Conservation (phyloP, 2,888 invertebrate species). For the Apeira syringaria region DNA sequence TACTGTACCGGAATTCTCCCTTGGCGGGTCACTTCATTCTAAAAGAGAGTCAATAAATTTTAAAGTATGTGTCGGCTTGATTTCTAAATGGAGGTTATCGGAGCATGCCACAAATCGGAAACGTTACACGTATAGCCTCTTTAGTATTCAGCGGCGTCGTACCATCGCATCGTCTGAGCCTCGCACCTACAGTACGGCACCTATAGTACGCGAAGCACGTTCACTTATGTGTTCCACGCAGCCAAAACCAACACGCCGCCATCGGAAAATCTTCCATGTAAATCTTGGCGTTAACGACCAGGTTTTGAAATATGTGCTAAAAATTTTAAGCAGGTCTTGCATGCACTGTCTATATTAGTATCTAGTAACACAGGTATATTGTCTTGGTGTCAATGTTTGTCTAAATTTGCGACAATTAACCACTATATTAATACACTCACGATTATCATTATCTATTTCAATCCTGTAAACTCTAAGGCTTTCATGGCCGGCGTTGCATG, state of each 20-base stretch:
- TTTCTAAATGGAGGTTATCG: slow-evolving; percentile 83
- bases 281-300: slow-evolving; percentile 80
- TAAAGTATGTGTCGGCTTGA: slow-evolving; percentile 71
- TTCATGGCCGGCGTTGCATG: too few species aligned
- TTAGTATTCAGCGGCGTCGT: slow-evolving; percentile 73
- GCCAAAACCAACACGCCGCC: slow-evolving; percentile 73
- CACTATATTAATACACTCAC: too few species aligned
- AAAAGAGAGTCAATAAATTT: slow-evolving; percentile 78
- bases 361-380: too few species aligned
- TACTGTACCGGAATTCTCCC: slow-evolving; percentile 57
- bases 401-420: too few species aligned
- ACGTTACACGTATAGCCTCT: slow-evolving; percentile 71
- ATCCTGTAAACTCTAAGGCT: too few species aligned
- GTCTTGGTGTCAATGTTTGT: background rate
- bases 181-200: slow-evolving; percentile 56
- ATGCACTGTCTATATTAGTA: too few species aligned
- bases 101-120: slow-evolving; percentile 78
- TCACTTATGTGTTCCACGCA: slow-evolving; percentile 79
- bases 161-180: slow-evolving; percentile 59
- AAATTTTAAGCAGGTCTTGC: slow-evolving; percentile 55
- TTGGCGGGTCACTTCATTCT: slow-evolving; percentile 55
- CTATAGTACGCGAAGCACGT: slow-evolving; percentile 75
- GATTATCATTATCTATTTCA: too few species aligned
- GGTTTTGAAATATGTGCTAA: slow-evolving; percentile 72
- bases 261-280: slow-evolving; percentile 78